A percentile compares a stretch with the other conserved stretches of the same genome.
Evolutionary conservation across 1,140 invertebrate genomes (phyloP).

Genomic region (Popillia japonica): DNA sequence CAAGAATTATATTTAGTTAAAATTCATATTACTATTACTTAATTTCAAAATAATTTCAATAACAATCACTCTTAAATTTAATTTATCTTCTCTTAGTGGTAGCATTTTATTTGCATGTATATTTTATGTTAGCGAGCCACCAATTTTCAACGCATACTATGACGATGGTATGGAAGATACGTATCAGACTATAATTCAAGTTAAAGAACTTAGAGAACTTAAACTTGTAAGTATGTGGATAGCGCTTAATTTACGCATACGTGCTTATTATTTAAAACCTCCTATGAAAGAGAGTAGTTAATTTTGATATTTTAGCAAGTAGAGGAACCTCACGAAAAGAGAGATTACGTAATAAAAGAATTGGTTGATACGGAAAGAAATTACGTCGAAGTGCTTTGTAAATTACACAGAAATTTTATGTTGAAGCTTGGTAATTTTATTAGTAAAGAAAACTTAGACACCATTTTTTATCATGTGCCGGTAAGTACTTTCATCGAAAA

Average conservation of each 20-base stretch:
- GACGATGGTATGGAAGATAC: slow-evolving; percentile 61
- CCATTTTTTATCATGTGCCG: slow-evolving; percentile 90
- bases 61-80: neutral
- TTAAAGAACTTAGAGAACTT: slow-evolving; percentile 1
- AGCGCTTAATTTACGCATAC: neutral
- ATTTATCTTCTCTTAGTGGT: neutral
- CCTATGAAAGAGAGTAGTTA: neutral
- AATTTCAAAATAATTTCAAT: neutral
- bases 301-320: slow-evolving; percentile 21
- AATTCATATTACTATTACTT: too few species aligned
- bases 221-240: slow-evolving; percentile 11
- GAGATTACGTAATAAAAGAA: slow-evolving; percentile 96
- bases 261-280: slow-evolving; percentile 12
- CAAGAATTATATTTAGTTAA: too few species aligned
- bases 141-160: slow-evolving; percentile 16
- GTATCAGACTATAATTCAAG: slow-evolving; percentile 50
- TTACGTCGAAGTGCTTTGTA: slow-evolving; percentile 93
- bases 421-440: slow-evolving; percentile 77
- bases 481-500: slow-evolving; percentile 62
- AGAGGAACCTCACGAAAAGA: slow-evolving; percentile 74
- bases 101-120: slow-evolving; percentile 24
- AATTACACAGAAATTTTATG: slow-evolving; percentile 85
- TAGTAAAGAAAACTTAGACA: slow-evolving; percentile 75
- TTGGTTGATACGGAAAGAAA: slow-evolving; percentile 96
- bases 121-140: slow-evolving; percentile 42